phyloP scores from a whole-genome alignment of 2,888 invertebrate species.

The Hydropsyche betteni region DNA sequence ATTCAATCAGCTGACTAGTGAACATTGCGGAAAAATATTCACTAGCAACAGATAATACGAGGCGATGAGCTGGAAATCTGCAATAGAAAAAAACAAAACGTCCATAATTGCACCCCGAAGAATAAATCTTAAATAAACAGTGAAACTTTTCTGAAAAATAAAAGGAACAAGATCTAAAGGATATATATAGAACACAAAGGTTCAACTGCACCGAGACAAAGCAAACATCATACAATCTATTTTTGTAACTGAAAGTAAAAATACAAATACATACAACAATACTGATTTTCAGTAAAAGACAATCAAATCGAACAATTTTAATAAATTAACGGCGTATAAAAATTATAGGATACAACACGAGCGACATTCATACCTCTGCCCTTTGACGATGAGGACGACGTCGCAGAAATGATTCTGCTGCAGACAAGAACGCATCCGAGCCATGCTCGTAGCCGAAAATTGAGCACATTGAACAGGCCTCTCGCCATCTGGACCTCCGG shows the following conservation, averaged over 20 bases:
- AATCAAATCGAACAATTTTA: too few relatives aligned
- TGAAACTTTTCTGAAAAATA: too few relatives aligned
- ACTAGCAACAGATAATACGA: constrained; percentile 90
- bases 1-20: constrained; percentile 85
- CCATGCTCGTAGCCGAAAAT: constrained; percentile 53
- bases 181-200: too few relatives aligned
- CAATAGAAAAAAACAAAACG: constrained; percentile 38
- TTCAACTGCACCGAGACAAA: too few relatives aligned
- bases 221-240: too few relatives aligned
- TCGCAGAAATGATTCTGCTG: constrained; percentile 87
- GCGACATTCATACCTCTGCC: constrained; percentile 65
- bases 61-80: constrained; percentile 83
- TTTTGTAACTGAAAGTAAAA: too few relatives aligned
- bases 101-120: background rate
- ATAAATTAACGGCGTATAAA: too few relatives aligned
- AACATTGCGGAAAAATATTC: constrained; percentile 98
- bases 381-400: constrained; percentile 84
- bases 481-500: constrained; percentile 57
- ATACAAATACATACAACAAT: too few relatives aligned
- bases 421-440: constrained; percentile 83
- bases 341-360: background rate
- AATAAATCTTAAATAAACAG: too few relatives aligned
- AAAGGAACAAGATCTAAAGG: too few relatives aligned
- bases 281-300: too few relatives aligned
- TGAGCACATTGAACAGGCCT: background rate